A percentile compares a stretch with the other conserved stretches of the same genome.
Conservation (phyloP, 2,888 invertebrate species). For the Deroplatys truncata region DNA sequence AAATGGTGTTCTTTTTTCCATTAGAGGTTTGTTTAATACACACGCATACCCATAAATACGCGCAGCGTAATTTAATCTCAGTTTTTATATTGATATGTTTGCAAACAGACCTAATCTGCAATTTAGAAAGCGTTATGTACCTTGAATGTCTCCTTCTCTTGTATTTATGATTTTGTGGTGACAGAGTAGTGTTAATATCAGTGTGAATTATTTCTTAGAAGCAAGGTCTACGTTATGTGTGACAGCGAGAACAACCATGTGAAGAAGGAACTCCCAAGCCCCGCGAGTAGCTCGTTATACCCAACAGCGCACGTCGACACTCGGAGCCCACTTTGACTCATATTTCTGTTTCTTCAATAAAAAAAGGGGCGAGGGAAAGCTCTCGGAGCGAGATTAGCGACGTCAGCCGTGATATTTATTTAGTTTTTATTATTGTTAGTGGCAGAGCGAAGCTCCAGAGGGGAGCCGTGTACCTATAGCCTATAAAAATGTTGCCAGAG, state of each 20-base stretch:
- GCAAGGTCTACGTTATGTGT: no score
- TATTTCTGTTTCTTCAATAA: background rate
- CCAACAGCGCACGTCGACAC: background rate
- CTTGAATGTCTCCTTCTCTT: no score
- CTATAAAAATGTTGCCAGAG: slow-evolving; percentile 5
- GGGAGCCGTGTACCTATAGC: background rate
- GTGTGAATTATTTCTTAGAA: no score
- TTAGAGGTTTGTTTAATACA: no score
- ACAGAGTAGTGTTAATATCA: no score
- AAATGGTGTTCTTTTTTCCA: no score
- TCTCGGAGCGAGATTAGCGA: background rate
- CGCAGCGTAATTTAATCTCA: no score
- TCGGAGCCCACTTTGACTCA: background rate
- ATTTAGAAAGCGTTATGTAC: no score
- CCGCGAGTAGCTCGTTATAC: background rate
- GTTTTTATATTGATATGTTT: no score
- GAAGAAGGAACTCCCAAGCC: background rate
- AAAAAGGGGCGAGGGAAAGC: background rate
- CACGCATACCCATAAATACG: no score
- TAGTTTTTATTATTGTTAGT: background rate
- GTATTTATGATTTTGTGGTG: no score
- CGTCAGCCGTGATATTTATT: background rate
- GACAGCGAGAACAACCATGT: background rate
- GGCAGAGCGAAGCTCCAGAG: background rate
- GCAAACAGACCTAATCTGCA: no score